Evolutionary conservation across 2,113 vertebrate genomes (phyloP), one percentile per base, ranked within the genome.

Genomic region (Thalassoma bifasciatum): DNA sequence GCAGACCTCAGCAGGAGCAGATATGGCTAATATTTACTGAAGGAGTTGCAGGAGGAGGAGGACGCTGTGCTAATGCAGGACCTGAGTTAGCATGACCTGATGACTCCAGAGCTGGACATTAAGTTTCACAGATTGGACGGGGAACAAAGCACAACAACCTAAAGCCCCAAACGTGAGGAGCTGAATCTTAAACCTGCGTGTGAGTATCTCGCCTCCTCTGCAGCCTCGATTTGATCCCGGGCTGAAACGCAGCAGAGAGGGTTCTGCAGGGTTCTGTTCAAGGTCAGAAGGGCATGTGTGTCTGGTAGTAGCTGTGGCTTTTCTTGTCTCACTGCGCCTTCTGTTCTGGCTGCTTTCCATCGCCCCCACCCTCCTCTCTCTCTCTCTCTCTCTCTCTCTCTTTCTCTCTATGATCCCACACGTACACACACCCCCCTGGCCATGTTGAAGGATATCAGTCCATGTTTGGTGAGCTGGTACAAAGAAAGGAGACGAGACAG

Each of bases 381-480:
- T n/a, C n/a, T n/a, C n/a, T n/a, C n/a, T n/a, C n/a, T n/a, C n/a
- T n/a, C n/a, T n/a, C n/a, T n/a, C n/a, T n/a, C n/a, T n/a, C n/a
- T n/a, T n/a, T n/a, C n/a, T n/a, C 19, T 16, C 16, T 17, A 46
- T 16, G 42, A 44, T 44, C 42, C 42, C 44, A 46, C 16, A 46
- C 44, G 13, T 19, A 49, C 46, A 49, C 46, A 22, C 42, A 9
- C 8, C 23, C 49, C 17, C 23, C 52, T 60, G 36, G 66, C 23
- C 42, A 54, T 71, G 82, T 67, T 68, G 78, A 87, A 64, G 66
- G 71, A 84, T 38, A 71, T 69, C 79, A 81, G 76, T 68, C 81
- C 76, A 86, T 86, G 81, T 86, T 89, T 89, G 87, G 84, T 77
- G 73, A 79, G 68, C 57, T 69, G 76, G 66, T 75, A 53, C 34